Evolutionary conservation across 1,140 invertebrate species (phyloP).

Genomic region (Zaprionus taronus): DNA sequence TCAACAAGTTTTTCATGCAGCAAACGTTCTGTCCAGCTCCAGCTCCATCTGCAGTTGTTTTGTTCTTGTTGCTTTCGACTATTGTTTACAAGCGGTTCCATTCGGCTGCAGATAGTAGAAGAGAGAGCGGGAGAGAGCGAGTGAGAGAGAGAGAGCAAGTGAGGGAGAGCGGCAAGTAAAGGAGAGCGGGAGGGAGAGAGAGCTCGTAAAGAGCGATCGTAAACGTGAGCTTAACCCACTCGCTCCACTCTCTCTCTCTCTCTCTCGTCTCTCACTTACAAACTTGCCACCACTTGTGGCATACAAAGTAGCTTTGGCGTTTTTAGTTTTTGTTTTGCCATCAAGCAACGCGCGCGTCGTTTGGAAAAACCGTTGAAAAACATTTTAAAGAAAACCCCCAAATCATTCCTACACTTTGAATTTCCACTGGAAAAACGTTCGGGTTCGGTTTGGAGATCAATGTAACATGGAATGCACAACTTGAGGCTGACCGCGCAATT

Average conservation of each 20-base stretch:
- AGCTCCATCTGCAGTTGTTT: slow-evolving; percentile 21
- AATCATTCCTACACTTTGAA: too few species aligned
- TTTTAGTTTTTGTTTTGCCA: slow-evolving; percentile 48
- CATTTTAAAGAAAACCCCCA: slow-evolving; percentile 25
- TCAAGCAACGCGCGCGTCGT: slow-evolving; percentile 44
- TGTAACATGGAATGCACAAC: slow-evolving; percentile 29
- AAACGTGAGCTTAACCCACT: slow-evolving; percentile 26
- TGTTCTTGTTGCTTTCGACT: slow-evolving; percentile 34
- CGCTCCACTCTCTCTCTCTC: slow-evolving; percentile 3
- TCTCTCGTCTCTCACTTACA: slow-evolving; percentile 7
- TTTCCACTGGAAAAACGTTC: not conserved
- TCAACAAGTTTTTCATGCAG: slow-evolving; percentile 51
- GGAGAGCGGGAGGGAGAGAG: slow-evolving; percentile 1
- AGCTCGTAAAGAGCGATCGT: slow-evolving; percentile 11
- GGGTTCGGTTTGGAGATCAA: not conserved
- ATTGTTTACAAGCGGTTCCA: slow-evolving; percentile 67
- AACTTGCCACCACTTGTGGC: slow-evolving; percentile 54
- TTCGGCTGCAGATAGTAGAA: slow-evolving; percentile 42
- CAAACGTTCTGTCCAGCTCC: slow-evolving; percentile 45
- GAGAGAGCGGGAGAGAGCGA: slow-evolving; percentile 19
- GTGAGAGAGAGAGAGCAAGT: not conserved
- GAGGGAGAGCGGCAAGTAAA: not conserved
- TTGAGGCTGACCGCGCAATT: slow-evolving; percentile 29
- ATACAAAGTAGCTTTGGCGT: slow-evolving; percentile 6
- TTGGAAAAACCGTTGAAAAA: slow-evolving; percentile 20